A percentile compares a stretch with the other conserved stretches of the same genome.
phyloP scores from a whole-genome alignment of 2,888 invertebrate genomes.

The Sycophila texana region DNA sequence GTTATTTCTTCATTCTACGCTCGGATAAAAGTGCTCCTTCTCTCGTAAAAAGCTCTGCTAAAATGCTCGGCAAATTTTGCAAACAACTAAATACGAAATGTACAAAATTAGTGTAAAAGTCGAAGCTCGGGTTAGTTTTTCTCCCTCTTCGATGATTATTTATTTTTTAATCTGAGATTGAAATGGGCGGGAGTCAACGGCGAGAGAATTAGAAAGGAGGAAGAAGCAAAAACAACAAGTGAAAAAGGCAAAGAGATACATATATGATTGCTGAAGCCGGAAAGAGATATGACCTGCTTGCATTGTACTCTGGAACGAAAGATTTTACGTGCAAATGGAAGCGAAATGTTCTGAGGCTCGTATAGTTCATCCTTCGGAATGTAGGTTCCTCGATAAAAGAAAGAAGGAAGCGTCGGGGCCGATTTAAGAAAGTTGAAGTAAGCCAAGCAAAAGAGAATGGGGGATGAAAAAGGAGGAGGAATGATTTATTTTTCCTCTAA shows the following conservation, averaged over 20 bases:
- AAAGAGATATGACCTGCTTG: conserved; percentile 13
- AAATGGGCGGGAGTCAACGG: not conserved
- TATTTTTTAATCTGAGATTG: not conserved
- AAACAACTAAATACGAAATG: no score
- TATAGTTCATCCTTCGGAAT: conserved; percentile 14
- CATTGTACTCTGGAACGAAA: conserved; percentile 27
- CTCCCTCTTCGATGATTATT: no score
- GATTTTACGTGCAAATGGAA: conserved; percentile 36
- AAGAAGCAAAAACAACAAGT: not conserved
- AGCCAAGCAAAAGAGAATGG: conserved; percentile 20
- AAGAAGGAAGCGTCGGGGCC: not conserved
- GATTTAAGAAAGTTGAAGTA: conserved; percentile 24
- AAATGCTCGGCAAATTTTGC: no score
- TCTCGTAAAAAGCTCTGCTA: no score
- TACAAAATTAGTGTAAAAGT: no score
- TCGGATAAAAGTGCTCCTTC: no score
- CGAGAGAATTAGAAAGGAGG: not conserved
- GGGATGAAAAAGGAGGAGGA: conserved; percentile 22
- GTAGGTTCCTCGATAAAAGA: not conserved
- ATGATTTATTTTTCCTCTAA: conserved; percentile 21
- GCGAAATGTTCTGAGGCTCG: conserved; percentile 13
- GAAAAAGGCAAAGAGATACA: not conserved
- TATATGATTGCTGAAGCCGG: not conserved
- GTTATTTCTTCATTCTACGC: conserved; percentile 4
- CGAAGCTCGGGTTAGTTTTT: no score